Evolutionary conservation across 53 echinoderm and acorn worm genomes (phyloP).

Genomic region (Pentamera pediparva): DNA sequence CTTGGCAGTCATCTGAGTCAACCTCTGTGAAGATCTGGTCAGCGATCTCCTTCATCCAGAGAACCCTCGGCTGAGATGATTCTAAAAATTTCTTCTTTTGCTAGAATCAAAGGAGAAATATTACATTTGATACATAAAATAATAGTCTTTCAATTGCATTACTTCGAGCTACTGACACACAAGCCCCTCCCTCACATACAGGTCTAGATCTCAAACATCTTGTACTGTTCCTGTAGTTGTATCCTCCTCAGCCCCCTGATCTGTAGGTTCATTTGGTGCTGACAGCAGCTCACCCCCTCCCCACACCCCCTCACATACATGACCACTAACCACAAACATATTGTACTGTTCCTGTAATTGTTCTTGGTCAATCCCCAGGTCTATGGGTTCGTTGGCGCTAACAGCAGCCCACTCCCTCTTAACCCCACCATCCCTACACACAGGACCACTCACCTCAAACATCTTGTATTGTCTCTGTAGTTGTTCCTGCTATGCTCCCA

Average conservation of each 20-base stretch:
- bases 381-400: constrained; percentile 81
- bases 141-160: no score
- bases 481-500: constrained; percentile 60
- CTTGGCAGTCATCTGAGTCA: constrained; percentile 67
- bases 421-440: no score
- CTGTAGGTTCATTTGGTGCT: no score
- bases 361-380: constrained; percentile 65
- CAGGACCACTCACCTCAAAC: constrained; percentile 69
- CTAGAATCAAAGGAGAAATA: constrained; percentile 27
- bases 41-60: constrained; percentile 90
- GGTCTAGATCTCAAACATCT: no score
- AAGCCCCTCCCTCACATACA: no score
- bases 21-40: constrained; percentile 90
- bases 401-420: no score
- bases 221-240: no score
- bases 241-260: no score
- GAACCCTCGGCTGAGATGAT: constrained; percentile 81
- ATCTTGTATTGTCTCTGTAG: constrained; percentile 79
- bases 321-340: constrained; percentile 67
- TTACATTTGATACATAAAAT: no score
- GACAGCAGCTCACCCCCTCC: no score
- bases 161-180: no score
- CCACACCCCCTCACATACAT: no score
- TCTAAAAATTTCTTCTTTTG: constrained; percentile 76
- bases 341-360: constrained; percentile 78